A percentile compares a stretch with the other conserved stretches of the same genome.
Evolutionary conservation across 2,888 invertebrate species (phyloP).

Genomic region (Melinaea marsaeus): DNA sequence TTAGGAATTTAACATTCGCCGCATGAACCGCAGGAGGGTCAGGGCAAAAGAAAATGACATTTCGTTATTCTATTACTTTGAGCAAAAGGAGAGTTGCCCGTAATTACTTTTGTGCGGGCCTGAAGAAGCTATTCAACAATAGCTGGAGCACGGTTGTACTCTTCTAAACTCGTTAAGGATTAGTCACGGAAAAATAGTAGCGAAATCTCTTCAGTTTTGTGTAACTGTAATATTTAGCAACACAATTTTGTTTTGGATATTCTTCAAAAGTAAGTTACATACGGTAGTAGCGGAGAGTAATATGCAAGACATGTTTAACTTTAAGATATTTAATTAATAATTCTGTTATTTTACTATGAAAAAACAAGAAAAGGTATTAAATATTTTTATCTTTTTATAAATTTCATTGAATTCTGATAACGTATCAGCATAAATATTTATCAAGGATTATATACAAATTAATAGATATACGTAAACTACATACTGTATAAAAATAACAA

Average conservation of each 20-base stretch:
- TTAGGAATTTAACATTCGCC: slow-evolving; percentile 74
- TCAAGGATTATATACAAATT: no score
- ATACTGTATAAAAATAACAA: no score
- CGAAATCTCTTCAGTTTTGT: slow-evolving; percentile 14
- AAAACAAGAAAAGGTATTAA: no score
- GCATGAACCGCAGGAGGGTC: slow-evolving; percentile 76
- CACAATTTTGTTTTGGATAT: background rate
- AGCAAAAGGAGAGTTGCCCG: slow-evolving; percentile 63
- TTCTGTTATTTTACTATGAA: no score
- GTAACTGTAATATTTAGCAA: background rate
- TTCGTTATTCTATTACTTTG: slow-evolving; percentile 74
- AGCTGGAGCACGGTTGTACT: slow-evolving; percentile 21
- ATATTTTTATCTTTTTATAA: no score
- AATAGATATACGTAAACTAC: no score
- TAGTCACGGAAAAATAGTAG: slow-evolving; percentile 19
- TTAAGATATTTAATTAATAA: no score
- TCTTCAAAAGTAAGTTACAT: no score
- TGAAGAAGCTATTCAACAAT: slow-evolving; percentile 29
- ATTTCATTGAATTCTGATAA: no score
- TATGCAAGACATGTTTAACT: no score
- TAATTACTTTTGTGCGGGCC: slow-evolving; percentile 67
- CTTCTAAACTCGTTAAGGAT: slow-evolving; percentile 27
- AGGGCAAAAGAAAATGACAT: slow-evolving; percentile 76
- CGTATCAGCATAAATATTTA: no score
- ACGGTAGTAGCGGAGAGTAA: no score